These are phyloP conservation scores for Hassar affinis DNA, from an alignment of 2,113 vertebrate genomes.

Conservation along the genomic window DNA sequence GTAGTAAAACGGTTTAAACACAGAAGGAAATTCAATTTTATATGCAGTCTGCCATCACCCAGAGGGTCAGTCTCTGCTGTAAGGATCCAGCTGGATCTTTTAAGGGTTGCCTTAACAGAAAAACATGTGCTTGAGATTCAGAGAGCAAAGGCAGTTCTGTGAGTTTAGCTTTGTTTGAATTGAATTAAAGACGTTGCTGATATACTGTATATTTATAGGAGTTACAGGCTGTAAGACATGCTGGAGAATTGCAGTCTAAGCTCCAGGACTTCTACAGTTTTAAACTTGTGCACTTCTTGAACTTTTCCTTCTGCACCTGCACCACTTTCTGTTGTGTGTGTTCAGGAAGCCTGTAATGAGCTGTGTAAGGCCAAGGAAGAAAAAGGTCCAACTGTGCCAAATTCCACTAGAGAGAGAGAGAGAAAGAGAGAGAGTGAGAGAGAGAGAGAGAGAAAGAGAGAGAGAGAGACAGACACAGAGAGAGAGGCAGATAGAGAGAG, in stretches of 20 bases:
- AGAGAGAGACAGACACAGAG: too few species aligned
- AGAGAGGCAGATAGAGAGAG: too few species aligned
- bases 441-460: neutral
- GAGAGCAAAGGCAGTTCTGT: neutral
- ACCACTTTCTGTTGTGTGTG: constrained; percentile 78
- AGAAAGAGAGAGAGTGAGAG: neutral
- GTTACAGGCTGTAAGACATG: neutral
- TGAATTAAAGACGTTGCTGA: neutral
- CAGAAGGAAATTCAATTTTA: neutral
- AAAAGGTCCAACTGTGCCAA: constrained; percentile 84
- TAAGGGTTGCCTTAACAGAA: neutral
- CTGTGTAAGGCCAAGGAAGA: constrained; percentile 88
- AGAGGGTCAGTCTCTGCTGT: neutral
- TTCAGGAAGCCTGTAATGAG: constrained; percentile 95
- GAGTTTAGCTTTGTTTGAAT: neutral
- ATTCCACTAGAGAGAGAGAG: constrained; percentile 74
- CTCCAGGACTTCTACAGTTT: neutral
- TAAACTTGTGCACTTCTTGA: neutral
- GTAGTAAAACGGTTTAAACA: neutral
- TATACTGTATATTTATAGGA: too few species aligned
- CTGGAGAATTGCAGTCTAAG: neutral
- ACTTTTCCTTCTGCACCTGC: constrained; percentile 85
- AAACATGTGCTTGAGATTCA: neutral
- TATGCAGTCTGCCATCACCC: neutral
- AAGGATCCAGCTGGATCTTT: neutral